phyloP scores from a whole-genome alignment of 1,140 invertebrate species.

The Drosophila bipectinata region DNA sequence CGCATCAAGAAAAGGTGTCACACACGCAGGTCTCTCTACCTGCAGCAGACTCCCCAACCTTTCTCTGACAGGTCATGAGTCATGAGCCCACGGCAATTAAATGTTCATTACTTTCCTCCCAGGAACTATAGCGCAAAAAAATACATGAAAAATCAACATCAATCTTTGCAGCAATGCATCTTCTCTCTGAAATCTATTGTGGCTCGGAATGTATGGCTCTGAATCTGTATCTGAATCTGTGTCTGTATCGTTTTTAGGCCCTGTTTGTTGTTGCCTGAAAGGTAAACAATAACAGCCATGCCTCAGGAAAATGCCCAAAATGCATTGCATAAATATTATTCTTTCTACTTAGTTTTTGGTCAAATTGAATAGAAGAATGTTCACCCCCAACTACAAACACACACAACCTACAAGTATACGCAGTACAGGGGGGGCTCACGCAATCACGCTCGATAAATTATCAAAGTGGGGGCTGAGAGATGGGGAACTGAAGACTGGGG shows the following conservation, averaged over 20 bases:
- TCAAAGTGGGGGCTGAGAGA: slow-evolving; percentile 41
- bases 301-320: slow-evolving; percentile 58
- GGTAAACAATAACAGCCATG: slow-evolving; percentile 71
- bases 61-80: slow-evolving; percentile 38
- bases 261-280: slow-evolving; percentile 59
- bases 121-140: slow-evolving; percentile 38
- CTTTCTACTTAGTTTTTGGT: slow-evolving; percentile 69
- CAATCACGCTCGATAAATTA: slow-evolving; percentile 75
- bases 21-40: slow-evolving; percentile 14
- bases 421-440: slow-evolving; percentile 6
- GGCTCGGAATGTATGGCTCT: neutral
- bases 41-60: slow-evolving; percentile 1
- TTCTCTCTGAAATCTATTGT: slow-evolving; percentile 16
- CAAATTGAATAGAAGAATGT: slow-evolving; percentile 40
- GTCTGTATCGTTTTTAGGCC: slow-evolving; percentile 8
- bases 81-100: slow-evolving; percentile 59
- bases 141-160: slow-evolving; percentile 37
- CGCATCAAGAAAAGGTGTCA: slow-evolving; percentile 47
- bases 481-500: slow-evolving; percentile 1
- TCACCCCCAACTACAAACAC: slow-evolving; percentile 26
- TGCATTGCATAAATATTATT: slow-evolving; percentile 75
- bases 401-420: neutral
- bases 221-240: slow-evolving; percentile 2
- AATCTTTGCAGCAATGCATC: slow-evolving; percentile 23
- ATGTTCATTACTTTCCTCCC: slow-evolving; percentile 44